Percentiles rank a stretch among this genome's conserved stretches.
These are phyloP conservation scores for Eristalinus sepulchralis DNA, from an alignment of 2,888 invertebrate species.

Conservation along the genomic window DNA sequence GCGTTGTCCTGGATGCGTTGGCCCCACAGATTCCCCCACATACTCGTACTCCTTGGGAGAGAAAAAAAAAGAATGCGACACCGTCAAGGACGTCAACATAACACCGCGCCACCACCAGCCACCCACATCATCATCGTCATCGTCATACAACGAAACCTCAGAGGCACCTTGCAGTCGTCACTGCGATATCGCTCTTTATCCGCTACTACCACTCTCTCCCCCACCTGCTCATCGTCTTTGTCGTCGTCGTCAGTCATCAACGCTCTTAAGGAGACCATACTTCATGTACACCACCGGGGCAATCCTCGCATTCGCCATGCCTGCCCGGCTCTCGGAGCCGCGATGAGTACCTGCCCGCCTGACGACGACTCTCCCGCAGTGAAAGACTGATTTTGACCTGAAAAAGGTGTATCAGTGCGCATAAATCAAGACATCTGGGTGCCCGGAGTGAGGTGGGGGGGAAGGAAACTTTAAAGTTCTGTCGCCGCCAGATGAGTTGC, in stretches of 20 bases:
- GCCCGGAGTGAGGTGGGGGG: constrained; percentile 46
- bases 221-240: not conserved
- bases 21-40: not conserved
- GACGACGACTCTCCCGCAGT: constrained; percentile 40
- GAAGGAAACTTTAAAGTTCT: constrained; percentile 69
- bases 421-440: constrained; percentile 69
- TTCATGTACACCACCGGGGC: constrained; percentile 41
- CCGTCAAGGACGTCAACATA: constrained; percentile 67
- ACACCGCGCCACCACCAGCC: constrained; percentile 29
- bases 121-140: constrained; percentile 40
- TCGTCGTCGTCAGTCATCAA: constrained; percentile 60
- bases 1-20: constrained; percentile 62
- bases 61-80: constrained; percentile 34
- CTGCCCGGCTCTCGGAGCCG: not conserved
- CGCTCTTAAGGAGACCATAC: constrained; percentile 63
- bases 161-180: constrained; percentile 51
- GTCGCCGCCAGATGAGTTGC: constrained; percentile 68
- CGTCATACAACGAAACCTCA: constrained; percentile 41
- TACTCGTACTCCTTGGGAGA: constrained; percentile 9
- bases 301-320: constrained; percentile 32
- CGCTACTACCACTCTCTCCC: not conserved
- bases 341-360: constrained; percentile 3
- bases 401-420: constrained; percentile 54
- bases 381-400: constrained; percentile 65
- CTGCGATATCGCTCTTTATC: not conserved